phyloP scores from a whole-genome alignment of 2,113 vertebrate species.

The Pterocles gutturalis region DNA sequence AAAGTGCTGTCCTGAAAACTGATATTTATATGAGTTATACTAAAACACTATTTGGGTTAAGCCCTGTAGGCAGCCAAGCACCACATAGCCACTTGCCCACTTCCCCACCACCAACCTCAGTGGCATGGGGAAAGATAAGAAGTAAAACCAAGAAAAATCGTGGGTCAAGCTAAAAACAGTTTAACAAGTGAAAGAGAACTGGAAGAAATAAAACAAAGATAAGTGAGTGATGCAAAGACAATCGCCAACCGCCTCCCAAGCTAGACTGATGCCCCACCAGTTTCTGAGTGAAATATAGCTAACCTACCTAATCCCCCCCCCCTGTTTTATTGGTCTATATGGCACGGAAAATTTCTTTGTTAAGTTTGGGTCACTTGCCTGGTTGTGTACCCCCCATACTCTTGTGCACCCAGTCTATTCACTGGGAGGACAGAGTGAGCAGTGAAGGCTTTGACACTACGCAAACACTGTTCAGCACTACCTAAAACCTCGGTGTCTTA shows the following conservation, averaged over 20 bases:
- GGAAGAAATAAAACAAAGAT: background rate
- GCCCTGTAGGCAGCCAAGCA: background rate
- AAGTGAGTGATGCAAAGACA: background rate
- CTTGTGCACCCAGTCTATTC: fast-evolving
- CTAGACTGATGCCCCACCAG: background rate
- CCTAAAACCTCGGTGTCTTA: background rate
- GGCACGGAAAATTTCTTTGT: background rate
- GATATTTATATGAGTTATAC: background rate
- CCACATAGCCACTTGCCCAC: background rate
- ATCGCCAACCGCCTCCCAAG: background rate
- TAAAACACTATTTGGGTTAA: background rate
- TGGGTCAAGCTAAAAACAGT: background rate
- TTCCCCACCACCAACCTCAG: background rate
- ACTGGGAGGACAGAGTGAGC: fast-evolving
- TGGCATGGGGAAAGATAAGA: background rate
- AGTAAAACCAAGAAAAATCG: background rate
- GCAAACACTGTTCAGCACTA: background rate
- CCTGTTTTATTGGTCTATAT: background rate
- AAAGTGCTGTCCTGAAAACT: background rate
- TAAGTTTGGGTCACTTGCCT: background rate
- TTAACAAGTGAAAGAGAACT: background rate
- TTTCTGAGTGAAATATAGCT: fast-evolving
- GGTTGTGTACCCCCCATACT: background rate
- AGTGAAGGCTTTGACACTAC: background rate
- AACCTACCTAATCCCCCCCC: background rate